Evolutionary conservation across 2,113 vertebrate species (phyloP), one percentile per base, ranked within the genome.

Genomic region (Aspidoscelis tigris): DNA sequence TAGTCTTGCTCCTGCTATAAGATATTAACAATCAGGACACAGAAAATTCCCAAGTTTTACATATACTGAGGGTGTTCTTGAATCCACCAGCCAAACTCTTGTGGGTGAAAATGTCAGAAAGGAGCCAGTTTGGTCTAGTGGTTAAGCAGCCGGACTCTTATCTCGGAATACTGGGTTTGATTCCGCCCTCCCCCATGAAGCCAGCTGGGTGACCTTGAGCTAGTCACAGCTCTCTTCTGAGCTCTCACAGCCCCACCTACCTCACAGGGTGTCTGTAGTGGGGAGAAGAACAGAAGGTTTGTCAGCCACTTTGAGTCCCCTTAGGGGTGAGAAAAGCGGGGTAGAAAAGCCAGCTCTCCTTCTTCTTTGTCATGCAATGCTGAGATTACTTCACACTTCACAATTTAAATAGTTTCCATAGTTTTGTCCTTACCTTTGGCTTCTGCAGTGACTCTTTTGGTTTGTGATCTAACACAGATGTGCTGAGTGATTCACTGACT

Each of bases 401-500:
- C 2, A 2, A 61, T 85, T 78, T 74, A 41, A 79, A 16, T 90
- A 44, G 43, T 89, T 93, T 89, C 68, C 88, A 88, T 87, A 88
- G 69, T 39, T 89, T 84, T 89, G 78, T 91, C 91, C 85, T 87
- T 90, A 76, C 43, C 69, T 91, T 91, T 88, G 85, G 88, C 92
- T 92, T 90, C 78, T 93, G 88, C 87, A 82, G 21, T 96, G 90
- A 94, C 91, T 93, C 78, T 86, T 83, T 65, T 93, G 33, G 90
- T 94, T 92, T 2, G 58, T 93, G 71, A 93, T 69, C 88, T 94
- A 92, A 90, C 80, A 84, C 72, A 20, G 33, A 16, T 43, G 21
- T 66, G n/a, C 80, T 72, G 75, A 39, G 55, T 14, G 39, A 2
- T 33, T 20, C 41, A 82, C 21, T 10, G 79, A 3, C 44, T 55